Evolutionary conservation across 2,113 vertebrate genomes (phyloP), one percentile per base, ranked within the genome.

Genomic region (Oryzias celebensis): DNA sequence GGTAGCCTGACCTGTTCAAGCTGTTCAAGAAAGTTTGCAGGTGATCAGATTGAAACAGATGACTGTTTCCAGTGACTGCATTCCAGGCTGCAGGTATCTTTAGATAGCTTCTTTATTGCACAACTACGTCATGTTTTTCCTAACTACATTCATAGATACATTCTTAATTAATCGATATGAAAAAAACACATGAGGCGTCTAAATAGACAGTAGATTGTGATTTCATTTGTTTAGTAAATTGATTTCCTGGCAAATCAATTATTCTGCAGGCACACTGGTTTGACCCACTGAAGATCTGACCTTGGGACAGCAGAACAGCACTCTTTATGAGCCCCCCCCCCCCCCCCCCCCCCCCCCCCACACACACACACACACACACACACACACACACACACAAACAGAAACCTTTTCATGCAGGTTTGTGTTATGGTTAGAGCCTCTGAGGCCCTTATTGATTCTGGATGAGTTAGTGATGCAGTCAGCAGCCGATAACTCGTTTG

Each of bases 381-480:
- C 26, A n/a, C 20, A 20, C 20, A 20, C 20, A 20, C 20, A 20
- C 20, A 20, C 20, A 20, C 20, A 20, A 20, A 5, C 53, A 71
- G 20, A 22, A 17, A 48, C 36, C 16, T 22, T 50, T 31, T 44
- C 41, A 58, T 49, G 52, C 3, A 24, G 13, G 1, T 45, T 31
- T 46, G 28, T n/a, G 20, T n/a, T 46, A 26, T 66, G 6, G 36
- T 36, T 36, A 6, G 22, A 41, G 47, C n/a, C 47, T n/a, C 17
- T 10, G 52, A n/a, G 31, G 16, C 36, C 14, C 0, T 14, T 20
- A 71, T 81, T 71, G 71, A 83, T 73, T 67, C 7, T 41, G 63
- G 45, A 70, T 54, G 50, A 6, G 8, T 7, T 16, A 31, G 26
- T 4, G 61, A 74, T 69, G 68, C 45, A 56, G 2, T 44, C 12